Percentiles rank a stretch among this genome's conserved stretches.
These are phyloP conservation scores for Diadegma fenestrale DNA, from an alignment of 2,888 invertebrate species.

Conservation along the genomic window DNA sequence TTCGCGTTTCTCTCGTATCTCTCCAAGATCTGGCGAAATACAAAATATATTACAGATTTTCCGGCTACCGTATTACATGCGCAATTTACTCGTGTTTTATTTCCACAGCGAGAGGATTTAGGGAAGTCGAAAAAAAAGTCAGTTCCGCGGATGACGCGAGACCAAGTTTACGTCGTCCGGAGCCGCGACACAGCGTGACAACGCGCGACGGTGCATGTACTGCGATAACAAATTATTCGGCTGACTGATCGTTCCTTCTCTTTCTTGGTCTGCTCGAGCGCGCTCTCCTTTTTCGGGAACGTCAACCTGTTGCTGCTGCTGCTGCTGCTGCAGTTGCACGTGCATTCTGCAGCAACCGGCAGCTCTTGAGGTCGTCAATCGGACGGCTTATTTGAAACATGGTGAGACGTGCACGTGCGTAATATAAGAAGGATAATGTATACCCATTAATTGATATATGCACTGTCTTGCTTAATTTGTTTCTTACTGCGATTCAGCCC, in stretches of 20 bases:
- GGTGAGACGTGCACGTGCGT: conserved; percentile 45
- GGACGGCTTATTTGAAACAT: conserved; percentile 62
- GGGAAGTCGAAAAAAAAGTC: not conserved
- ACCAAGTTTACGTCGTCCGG: conserved; percentile 34
- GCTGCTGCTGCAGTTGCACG: conserved; percentile 34
- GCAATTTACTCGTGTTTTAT: conserved; percentile 30
- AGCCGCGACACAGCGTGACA: conserved; percentile 57
- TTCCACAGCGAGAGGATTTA: not conserved
- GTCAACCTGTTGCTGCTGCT: conserved; percentile 55
- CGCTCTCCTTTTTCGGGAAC: not conserved
- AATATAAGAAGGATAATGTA: conserved; percentile 53
- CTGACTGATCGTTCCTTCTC: conserved; percentile 51
- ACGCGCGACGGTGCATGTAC: conserved; percentile 63
- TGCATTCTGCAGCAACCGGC: conserved; percentile 24
- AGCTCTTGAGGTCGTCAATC: conserved; percentile 28
- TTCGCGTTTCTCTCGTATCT: conserved; percentile 49
- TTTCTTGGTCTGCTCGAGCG: not conserved
- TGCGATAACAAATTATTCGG: conserved; percentile 69
- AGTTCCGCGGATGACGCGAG: conserved; percentile 59
- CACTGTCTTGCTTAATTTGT: conserved; percentile 38
- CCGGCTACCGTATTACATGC: conserved; percentile 66
- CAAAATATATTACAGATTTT: conserved; percentile 68
- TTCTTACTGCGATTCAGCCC: conserved; percentile 36
- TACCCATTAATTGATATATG: conserved; percentile 47
- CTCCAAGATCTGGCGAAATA: conserved; percentile 62